Base-by-base conservation (phyloP, 2,888 invertebrate species). In the Bibio marci region DNA sequence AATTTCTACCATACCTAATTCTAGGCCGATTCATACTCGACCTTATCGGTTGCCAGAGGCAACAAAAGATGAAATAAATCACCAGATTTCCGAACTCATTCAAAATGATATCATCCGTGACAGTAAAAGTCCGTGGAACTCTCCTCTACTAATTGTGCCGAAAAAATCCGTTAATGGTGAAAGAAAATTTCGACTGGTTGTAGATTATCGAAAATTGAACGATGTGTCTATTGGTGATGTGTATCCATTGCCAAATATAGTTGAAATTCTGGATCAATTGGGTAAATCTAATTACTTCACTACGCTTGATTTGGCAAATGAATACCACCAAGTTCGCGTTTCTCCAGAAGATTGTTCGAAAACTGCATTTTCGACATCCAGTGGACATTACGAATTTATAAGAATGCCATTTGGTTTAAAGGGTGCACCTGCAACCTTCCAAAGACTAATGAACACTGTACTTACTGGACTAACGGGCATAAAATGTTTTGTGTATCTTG, bases 401-500 rank as follows among this genome's bases (percentile, higher is more conserved):
- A 34, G 46, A 35, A 48, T 47, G 47, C 45, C 49, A 1, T 50
- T 50, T 34, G 48, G 48, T 2, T 32, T 46, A 25, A 47, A 45
- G 37, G 48, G 48, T 12, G 49, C 50, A 1, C 52, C 52, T 1
- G 45, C 50, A 1, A 52, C 50, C 1, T 55, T 55, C 39, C 50
- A 50, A 33, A 34, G 49, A 4, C 32, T 52, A 5, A 54, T 55
- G 51, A 51, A 56, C 35, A 36, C 39, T 7, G 46, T 49, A 3
- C 43, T 54, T 8, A 38, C 44, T 3, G 51, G 48, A 1, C 34
- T 53, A 27, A 37, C 40, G 12, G 39, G 44, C 11, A 31, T 38
- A 22, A 28, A 30, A 19, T 41, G 46, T 38, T 39, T 45, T 18
- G 30, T 39, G 17, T 43, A 43, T 39, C 30, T 55, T 7, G 54